phyloP scores from a whole-genome alignment of 2,888 invertebrate genomes.

The Odontomyia ornata region DNA sequence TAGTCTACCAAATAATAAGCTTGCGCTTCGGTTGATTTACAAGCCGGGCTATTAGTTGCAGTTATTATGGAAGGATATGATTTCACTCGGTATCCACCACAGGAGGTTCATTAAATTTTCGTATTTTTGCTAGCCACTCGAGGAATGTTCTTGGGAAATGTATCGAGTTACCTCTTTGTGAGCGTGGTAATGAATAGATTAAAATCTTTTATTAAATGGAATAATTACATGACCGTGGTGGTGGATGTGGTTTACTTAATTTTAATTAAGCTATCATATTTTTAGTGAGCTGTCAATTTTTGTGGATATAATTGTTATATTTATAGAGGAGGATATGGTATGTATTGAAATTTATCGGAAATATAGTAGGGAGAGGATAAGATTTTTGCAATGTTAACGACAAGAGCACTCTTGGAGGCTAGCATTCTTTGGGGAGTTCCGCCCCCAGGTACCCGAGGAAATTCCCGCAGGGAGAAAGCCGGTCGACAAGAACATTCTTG shows the following conservation, averaged over 20 bases:
- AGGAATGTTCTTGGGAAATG: background rate
- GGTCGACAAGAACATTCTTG: no score
- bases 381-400: no score
- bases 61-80: slow-evolving; percentile 31
- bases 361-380: no score
- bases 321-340: no score
- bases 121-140: background rate
- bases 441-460: no score
- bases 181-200: slow-evolving; percentile 16
- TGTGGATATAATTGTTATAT: no score
- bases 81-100: slow-evolving; percentile 31
- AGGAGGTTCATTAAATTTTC: slow-evolving; percentile 38
- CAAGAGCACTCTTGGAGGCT: no score
- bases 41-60: slow-evolving; percentile 33
- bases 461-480: no score
- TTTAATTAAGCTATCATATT: slow-evolving; percentile 24
- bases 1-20: slow-evolving; percentile 1
- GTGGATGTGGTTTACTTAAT: background rate
- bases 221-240: background rate
- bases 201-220: slow-evolving; percentile 2
- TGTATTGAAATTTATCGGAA: no score
- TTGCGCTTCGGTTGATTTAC: slow-evolving; percentile 9
- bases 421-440: no score
- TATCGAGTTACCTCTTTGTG: slow-evolving; percentile 24
- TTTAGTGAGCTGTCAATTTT: background rate